These are phyloP conservation scores for Lepidurus couesii DNA, from an alignment of 1,140 invertebrate species.

Conservation along the genomic window DNA sequence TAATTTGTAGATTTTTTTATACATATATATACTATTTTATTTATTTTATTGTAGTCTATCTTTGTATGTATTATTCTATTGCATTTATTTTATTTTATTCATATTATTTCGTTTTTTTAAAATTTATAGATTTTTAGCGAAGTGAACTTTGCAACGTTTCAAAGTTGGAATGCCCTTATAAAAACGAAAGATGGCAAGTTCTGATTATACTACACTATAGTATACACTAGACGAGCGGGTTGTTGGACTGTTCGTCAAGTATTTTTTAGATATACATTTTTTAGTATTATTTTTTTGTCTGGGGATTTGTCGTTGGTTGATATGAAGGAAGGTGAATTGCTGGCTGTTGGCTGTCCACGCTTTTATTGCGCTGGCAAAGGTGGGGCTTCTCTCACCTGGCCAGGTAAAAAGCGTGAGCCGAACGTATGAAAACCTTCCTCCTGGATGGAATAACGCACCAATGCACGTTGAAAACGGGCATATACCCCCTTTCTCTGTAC, in stretches of 20 bases:
- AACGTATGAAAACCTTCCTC: background rate
- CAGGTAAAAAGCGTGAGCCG: background rate
- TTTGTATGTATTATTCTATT: too few relatives aligned
- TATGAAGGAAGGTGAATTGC: background rate
- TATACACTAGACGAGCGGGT: background rate
- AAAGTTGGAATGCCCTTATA: too few relatives aligned
- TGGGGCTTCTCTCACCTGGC: constrained; percentile 13
- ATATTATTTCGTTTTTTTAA: too few relatives aligned
- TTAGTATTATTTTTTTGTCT: background rate
- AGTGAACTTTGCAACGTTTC: too few relatives aligned
- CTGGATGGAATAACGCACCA: background rate
- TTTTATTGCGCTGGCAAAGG: constrained; percentile 7
- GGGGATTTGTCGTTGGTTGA: background rate
- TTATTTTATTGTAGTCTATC: too few relatives aligned
- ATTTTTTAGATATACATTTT: too few relatives aligned
- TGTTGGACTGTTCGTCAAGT: too few relatives aligned
- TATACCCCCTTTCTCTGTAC: background rate
- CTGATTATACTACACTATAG: background rate
- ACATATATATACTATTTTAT: too few relatives aligned
- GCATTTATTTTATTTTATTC: too few relatives aligned
- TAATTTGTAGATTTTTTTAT: background rate
- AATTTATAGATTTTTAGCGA: too few relatives aligned
- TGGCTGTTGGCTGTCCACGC: background rate
- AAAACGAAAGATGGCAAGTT: background rate
- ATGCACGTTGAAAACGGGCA: background rate